These are phyloP conservation scores for Manis javanica DNA, from an alignment of 2,797 vertebrate species.

Conservation along the genomic window DNA sequence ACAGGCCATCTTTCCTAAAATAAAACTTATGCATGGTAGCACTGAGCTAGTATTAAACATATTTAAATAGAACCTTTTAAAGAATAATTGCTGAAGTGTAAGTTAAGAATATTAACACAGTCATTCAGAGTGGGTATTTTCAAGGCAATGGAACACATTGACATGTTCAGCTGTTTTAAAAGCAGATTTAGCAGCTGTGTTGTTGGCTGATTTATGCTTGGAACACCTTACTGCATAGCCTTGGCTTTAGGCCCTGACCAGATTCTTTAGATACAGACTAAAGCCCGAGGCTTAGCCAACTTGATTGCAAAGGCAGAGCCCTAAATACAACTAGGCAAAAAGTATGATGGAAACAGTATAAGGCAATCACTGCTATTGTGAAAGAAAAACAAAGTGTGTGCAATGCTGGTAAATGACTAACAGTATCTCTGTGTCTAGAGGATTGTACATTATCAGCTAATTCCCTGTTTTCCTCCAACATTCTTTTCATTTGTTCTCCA, in stretches of 20 bases:
- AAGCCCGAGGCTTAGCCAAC: neutral
- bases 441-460: conserved; percentile 36
- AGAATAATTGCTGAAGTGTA: conserved; percentile 36
- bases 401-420: neutral
- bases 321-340: conserved; percentile 39
- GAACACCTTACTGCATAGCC: neutral
- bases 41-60: neutral
- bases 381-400: conserved; percentile 31
- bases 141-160: conserved; percentile 39
- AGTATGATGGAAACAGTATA: neutral
- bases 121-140: conserved; percentile 28
- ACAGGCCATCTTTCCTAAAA: conserved; percentile 21
- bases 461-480: conserved; percentile 14
- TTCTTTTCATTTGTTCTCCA: neutral
- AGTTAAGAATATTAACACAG: conserved; percentile 40
- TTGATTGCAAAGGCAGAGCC: conserved; percentile 19
- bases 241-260: neutral
- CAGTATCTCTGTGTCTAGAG: neutral
- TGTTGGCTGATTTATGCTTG: conserved; percentile 34
- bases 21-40: conserved; percentile 10
- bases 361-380: conserved; percentile 22
- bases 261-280: neutral
- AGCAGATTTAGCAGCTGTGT: conserved; percentile 1
- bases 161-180: conserved; percentile 43
- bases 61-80: conserved; percentile 36